These are phyloP conservation scores for Echinops telfairi DNA, from an alignment of 2,113 vertebrate genomes.

Conservation along the genomic window DNA sequence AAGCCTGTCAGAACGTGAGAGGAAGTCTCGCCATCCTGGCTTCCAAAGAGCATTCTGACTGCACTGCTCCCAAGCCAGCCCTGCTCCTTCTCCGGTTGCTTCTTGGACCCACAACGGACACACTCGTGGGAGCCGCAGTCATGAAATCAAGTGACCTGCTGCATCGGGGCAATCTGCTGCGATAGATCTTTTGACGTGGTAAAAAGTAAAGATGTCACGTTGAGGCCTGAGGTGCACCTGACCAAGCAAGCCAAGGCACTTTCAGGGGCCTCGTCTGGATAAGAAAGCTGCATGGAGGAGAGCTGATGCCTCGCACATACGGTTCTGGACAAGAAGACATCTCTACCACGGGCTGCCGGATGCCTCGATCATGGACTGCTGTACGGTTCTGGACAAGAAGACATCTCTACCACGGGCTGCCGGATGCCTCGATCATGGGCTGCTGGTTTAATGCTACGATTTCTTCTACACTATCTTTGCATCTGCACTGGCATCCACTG, in stretches of 20 bases:
- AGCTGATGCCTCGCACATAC: too few species aligned
- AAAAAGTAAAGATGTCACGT: not conserved
- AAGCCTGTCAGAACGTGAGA: not conserved
- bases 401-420: not conserved
- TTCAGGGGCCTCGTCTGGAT: too few species aligned
- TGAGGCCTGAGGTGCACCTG: not conserved
- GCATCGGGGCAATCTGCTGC: not conserved
- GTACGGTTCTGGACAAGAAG: too few species aligned
- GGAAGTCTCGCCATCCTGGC: not conserved
- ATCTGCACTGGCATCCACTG: not conserved
- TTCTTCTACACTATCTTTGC: not conserved
- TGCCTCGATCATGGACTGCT: not conserved
- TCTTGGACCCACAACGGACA: not conserved
- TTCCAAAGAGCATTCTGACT: not conserved
- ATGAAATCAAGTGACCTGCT: not conserved
- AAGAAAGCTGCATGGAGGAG: too few species aligned
- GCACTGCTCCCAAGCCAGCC: not conserved
- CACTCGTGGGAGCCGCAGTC: not conserved
- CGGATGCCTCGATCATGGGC: not conserved
- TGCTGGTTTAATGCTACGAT: conserved; percentile 53
- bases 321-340: too few species aligned
- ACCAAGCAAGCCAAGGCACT: not conserved
- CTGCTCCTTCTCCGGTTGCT: not conserved
- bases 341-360: not conserved
- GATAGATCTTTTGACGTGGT: not conserved